These are phyloP conservation scores for Okamejei kenojei DNA, from an alignment of 2,797 vertebrate species.

Conservation along the genomic window DNA sequence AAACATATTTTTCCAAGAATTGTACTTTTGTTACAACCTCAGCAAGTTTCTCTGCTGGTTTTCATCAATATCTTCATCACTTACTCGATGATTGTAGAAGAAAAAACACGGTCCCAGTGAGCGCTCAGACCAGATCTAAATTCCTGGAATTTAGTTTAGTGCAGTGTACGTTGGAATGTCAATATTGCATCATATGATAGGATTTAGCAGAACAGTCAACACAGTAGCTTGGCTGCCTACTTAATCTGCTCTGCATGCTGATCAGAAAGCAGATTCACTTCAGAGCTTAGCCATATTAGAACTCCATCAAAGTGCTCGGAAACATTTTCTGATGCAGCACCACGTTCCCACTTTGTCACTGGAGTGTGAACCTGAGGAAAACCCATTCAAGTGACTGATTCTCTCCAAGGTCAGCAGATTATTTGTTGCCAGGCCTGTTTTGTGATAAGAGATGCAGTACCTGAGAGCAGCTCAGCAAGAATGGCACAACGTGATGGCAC, in stretches of 20 bases:
- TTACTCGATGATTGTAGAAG: background rate
- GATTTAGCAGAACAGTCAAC: background rate
- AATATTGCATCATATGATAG: background rate
- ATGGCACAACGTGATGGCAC: too few species aligned
- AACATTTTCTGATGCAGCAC: background rate
- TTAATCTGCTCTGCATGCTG: background rate
- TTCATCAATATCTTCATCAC: background rate
- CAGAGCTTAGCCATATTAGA: background rate
- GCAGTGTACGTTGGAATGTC: background rate
- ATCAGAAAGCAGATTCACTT: slow-evolving; percentile 13
- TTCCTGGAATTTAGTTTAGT: background rate
- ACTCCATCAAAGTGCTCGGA: slow-evolving; percentile 1
- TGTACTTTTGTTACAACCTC: background rate
- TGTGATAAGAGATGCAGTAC: background rate
- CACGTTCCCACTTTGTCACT: background rate
- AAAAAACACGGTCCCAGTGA: background rate
- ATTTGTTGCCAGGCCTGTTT: background rate
- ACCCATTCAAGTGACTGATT: background rate
- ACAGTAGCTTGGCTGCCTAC: background rate
- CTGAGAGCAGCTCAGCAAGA: background rate
- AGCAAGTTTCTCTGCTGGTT: background rate
- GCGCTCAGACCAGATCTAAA: background rate
- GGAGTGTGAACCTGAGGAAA: background rate
- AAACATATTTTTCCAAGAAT: background rate
- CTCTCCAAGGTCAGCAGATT: background rate